Percentiles rank a stretch among this genome's conserved stretches.
Evolutionary conservation across 2,797 vertebrate species (phyloP).

Genomic region (Falco naumanni): DNA sequence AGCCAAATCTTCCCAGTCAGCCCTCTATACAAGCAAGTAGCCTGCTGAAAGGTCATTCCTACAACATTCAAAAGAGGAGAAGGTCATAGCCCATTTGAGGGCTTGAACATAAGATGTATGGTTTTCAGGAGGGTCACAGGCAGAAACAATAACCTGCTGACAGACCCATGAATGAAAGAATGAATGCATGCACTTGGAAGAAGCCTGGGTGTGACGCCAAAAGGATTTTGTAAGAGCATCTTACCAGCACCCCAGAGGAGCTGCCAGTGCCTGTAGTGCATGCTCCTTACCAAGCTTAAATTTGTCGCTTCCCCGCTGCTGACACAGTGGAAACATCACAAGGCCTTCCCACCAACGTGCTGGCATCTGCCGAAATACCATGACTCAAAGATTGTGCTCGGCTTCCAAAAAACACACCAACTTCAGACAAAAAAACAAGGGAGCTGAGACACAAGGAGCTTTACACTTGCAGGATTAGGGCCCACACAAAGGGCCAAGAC

Average conservation of each 20-base stretch:
- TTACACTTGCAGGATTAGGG: not conserved
- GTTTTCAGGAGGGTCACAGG: constrained; percentile 61
- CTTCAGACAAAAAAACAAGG: not conserved
- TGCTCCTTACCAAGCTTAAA: not conserved
- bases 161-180: constrained; percentile 54
- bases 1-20: not conserved
- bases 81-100: constrained; percentile 53
- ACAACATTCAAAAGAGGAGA: constrained; percentile 43
- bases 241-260: not conserved
- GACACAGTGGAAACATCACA: not conserved
- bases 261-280: not conserved
- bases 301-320: constrained; percentile 3
- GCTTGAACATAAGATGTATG: constrained; percentile 75
- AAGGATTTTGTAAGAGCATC: constrained; percentile 28
- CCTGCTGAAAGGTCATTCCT: constrained; percentile 71
- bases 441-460: not conserved
- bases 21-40: not conserved
- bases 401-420: constrained; percentile 2
- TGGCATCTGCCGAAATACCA: not conserved
- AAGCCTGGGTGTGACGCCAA: constrained; percentile 9
- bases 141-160: constrained; percentile 67
- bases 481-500: not conserved
- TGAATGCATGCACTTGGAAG: constrained; percentile 7
- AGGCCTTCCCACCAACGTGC: not conserved
- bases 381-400: not conserved